Evolutionary conservation across 2,113 vertebrate species (phyloP).

Genomic region (Raja brachyura): DNA sequence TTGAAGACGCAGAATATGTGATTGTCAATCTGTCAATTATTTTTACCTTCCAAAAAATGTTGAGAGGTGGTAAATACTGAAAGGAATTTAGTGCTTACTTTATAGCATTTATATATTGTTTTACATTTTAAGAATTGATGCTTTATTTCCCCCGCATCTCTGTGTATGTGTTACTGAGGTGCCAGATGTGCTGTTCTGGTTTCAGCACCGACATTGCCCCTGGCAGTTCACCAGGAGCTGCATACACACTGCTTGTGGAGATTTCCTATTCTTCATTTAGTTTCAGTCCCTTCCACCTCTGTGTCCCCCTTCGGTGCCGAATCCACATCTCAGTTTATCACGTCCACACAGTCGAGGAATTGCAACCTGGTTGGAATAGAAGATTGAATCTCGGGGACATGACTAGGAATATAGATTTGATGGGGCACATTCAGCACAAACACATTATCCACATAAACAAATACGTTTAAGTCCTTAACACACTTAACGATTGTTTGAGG

Average conservation of each 20-base stretch:
- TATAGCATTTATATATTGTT: background rate
- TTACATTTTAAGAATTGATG: background rate
- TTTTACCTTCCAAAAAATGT: background rate
- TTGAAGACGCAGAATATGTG: background rate
- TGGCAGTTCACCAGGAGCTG: background rate
- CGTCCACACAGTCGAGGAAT: no score
- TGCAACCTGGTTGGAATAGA: background rate
- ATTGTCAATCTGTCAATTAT: slow-evolving; percentile 16
- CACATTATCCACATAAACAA: no score
- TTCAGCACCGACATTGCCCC: background rate
- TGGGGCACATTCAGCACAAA: no score
- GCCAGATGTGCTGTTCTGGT: background rate
- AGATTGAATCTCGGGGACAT: background rate
- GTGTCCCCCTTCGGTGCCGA: background rate
- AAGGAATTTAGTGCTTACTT: background rate
- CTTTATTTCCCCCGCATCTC: background rate
- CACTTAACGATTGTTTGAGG: no score
- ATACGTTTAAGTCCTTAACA: no score
- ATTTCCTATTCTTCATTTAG: background rate
- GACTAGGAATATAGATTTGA: no score
- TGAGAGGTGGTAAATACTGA: background rate
- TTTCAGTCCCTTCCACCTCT: background rate
- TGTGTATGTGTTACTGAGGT: no score
- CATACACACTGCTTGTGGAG: background rate
- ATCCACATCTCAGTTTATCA: background rate